A percentile compares a stretch with the other conserved stretches of the same genome.
Evolutionary conservation across 2,113 vertebrate genomes (phyloP).

Genomic region (Odontophorus gujanensis): DNA sequence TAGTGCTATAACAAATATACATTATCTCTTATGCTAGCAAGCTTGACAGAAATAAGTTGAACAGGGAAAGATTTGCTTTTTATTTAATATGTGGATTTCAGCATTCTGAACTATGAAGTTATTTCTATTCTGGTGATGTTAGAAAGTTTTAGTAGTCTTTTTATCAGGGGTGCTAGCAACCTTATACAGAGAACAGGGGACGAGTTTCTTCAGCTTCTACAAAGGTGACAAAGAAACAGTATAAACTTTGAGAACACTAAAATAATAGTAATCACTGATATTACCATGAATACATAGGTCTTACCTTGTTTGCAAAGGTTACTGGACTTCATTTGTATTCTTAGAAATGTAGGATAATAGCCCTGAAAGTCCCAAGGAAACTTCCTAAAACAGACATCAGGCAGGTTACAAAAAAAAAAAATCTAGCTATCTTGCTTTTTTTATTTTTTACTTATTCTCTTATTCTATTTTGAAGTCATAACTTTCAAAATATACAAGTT

Average conservation of each 20-base stretch:
- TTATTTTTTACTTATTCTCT: neutral
- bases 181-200: neutral
- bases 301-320: neutral
- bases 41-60: neutral
- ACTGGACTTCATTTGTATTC: neutral
- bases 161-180: neutral
- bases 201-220: neutral
- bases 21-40: neutral
- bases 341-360: neutral
- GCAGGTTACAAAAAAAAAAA: neutral
- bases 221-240: neutral
- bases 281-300: neutral
- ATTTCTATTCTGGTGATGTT: neutral
- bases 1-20: neutral
- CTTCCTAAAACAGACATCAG: neutral
- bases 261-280: neutral
- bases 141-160: neutral
- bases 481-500: neutral
- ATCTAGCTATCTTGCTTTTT: neutral
- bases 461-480: neutral
- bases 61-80: neutral
- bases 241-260: neutral
- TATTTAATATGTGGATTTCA: neutral
- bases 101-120: neutral
- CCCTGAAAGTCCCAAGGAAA: neutral